Evolutionary conservation across 2,113 vertebrate species (phyloP).

Genomic region (Lethenteron reissneri): DNA sequence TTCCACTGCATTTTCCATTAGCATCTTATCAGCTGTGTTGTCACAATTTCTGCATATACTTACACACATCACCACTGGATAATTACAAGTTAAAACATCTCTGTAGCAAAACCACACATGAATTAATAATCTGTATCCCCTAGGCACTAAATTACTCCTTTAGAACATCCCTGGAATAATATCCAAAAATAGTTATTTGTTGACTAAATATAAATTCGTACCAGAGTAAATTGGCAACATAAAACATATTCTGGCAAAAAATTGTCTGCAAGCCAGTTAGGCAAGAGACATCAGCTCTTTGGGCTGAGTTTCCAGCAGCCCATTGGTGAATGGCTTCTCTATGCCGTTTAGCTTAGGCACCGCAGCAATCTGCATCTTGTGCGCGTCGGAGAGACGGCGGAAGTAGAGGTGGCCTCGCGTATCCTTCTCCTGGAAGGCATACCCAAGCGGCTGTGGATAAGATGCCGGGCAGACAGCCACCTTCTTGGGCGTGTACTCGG

Average conservation of each 20-base stretch:
- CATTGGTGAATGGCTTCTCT: conserved; percentile 1
- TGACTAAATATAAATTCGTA: not conserved
- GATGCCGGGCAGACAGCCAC: conserved; percentile 16
- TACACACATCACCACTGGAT: no score
- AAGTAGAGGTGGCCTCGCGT: conserved; percentile 18
- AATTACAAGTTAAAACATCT: no score
- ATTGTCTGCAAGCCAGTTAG: not conserved
- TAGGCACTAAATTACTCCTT: no score
- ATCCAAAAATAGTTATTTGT: not conserved
- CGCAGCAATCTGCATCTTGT: not conserved
- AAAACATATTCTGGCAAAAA: conserved; percentile 8
- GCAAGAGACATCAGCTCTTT: conserved; percentile 5
- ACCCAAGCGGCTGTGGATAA: conserved; percentile 15
- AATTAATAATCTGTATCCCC: no score
- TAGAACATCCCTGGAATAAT: no score
- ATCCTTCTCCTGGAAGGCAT: conserved; percentile 14
- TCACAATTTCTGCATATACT: no score
- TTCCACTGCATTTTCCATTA: no score
- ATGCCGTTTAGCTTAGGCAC: not conserved
- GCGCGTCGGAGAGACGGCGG: conserved; percentile 10
- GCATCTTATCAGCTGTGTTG: no score
- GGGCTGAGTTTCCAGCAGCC: not conserved
- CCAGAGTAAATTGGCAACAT: conserved; percentile 9
- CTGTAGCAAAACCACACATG: no score
- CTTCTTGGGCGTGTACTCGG: conserved; percentile 18